These are phyloP conservation scores for Drosophila neoperkinsi DNA, from an alignment of 2,888 invertebrate genomes.

Conservation along the genomic window DNA sequence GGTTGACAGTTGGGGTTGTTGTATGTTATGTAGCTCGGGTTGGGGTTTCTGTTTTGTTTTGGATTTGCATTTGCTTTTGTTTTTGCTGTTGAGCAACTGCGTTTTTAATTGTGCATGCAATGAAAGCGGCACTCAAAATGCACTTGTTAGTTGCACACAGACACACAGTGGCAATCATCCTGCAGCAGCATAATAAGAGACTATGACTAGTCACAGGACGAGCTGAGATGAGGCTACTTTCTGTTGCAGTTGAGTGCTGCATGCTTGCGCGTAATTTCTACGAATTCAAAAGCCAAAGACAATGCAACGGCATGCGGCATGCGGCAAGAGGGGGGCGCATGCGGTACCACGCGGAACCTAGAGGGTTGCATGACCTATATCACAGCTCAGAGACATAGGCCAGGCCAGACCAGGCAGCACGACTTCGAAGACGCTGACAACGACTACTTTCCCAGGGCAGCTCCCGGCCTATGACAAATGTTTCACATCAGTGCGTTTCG, in stretches of 20 bases:
- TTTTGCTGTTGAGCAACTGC: constrained; percentile 67
- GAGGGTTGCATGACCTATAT: constrained; percentile 81
- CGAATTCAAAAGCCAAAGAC: constrained; percentile 67
- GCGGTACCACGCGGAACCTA: constrained; percentile 64
- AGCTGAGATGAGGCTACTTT: constrained; percentile 59
- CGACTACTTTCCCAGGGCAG: constrained; percentile 76
- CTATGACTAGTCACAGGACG: constrained; percentile 27
- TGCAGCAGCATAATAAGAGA: constrained; percentile 30
- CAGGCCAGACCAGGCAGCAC: constrained; percentile 13
- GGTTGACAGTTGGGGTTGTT: constrained; percentile 48
- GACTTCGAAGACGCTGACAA: constrained; percentile 39
- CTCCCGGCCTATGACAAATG: constrained; percentile 81
- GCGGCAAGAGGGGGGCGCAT: constrained; percentile 22
- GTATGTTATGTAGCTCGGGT: constrained; percentile 24
- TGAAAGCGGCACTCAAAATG: constrained; percentile 74
- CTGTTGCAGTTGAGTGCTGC: constrained; percentile 31
- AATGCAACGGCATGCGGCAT: constrained; percentile 38
- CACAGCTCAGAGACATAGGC: constrained; percentile 61
- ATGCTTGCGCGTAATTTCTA: constrained; percentile 70
- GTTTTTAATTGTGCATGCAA: constrained; percentile 80
- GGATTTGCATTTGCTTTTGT: background rate
- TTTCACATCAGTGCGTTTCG: constrained; percentile 80
- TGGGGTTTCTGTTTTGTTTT: constrained; percentile 17
- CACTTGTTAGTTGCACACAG: constrained; percentile 56
- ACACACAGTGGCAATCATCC: constrained; percentile 35